These are phyloP conservation scores for Nomada ruficornis DNA, from an alignment of 2,888 invertebrate species.

Conservation along the genomic window DNA sequence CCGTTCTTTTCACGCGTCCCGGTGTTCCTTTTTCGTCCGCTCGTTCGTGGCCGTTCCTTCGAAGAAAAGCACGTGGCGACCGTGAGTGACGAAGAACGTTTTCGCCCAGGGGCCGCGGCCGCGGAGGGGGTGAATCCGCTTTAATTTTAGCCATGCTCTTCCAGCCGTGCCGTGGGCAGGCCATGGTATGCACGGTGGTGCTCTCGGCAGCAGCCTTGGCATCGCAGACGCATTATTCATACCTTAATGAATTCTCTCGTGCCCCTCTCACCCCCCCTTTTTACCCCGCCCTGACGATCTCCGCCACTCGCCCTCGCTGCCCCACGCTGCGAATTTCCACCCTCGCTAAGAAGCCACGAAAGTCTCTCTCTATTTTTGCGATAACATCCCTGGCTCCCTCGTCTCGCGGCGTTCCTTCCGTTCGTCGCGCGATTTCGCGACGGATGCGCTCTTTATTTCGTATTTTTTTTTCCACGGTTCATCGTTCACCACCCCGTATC, in stretches of 20 bases:
- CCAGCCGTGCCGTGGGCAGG: constrained; percentile 77
- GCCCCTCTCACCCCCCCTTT: constrained; percentile 62
- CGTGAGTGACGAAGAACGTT: constrained; percentile 67
- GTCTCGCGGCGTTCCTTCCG: constrained; percentile 25
- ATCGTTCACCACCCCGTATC: constrained; percentile 7
- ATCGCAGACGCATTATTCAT: constrained; percentile 84
- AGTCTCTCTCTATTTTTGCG: constrained; percentile 57
- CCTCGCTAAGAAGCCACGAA: constrained; percentile 56
- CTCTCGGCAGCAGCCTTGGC: constrained; percentile 81
- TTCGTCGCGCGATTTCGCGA: constrained; percentile 34
- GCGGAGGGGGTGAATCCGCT: constrained; percentile 77
- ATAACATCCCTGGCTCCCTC: constrained; percentile 40
- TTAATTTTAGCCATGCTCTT: constrained; percentile 81
- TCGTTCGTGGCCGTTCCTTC: constrained; percentile 13
- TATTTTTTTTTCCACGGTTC: constrained; percentile 12
- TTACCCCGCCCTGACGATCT: constrained; percentile 25
- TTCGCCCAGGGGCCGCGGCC: constrained; percentile 66
- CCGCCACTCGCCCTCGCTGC: constrained; percentile 20
- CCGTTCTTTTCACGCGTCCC: constrained; percentile 26
- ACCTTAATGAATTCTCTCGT: constrained; percentile 83
- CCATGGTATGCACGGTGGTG: constrained; percentile 79
- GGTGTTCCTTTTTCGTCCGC: not conserved
- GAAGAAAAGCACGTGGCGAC: constrained; percentile 71
- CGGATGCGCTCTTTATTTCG: constrained; percentile 15
- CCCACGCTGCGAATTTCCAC: constrained; percentile 34